These are phyloP conservation scores for Phaetusa simplex DNA, from an alignment of 2,113 vertebrate species.

Conservation along the genomic window DNA sequence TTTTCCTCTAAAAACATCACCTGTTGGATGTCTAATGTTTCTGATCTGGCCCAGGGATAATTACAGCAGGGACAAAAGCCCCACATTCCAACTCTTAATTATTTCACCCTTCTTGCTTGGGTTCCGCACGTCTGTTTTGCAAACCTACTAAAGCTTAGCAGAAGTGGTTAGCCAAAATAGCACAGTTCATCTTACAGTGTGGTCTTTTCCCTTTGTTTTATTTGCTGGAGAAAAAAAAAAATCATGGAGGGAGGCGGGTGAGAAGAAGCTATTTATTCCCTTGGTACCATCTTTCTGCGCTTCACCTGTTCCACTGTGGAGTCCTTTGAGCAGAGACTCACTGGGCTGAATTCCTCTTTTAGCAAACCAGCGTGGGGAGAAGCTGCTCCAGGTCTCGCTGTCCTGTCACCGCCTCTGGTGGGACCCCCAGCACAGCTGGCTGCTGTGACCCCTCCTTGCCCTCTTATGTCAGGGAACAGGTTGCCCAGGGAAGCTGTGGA, in stretches of 20 bases:
- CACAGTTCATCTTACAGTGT: not conserved
- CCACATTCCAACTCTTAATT: constrained; percentile 24
- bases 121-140: not conserved
- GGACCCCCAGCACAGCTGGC: not conserved
- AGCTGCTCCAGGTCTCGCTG: not conserved
- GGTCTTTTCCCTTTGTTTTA: not conserved
- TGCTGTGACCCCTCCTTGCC: not conserved
- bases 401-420: fast-evolving
- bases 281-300: not conserved
- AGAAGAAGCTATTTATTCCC: not conserved
- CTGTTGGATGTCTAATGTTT: constrained; percentile 42
- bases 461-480: too few species aligned
- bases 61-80: constrained; percentile 28
- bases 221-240: not conserved
- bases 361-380: not conserved
- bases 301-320: not conserved
- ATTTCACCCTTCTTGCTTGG: not conserved
- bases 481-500: too few species aligned
- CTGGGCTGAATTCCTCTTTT: not conserved
- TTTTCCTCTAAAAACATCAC: constrained; percentile 36
- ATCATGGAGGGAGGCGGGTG: not conserved
- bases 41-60: constrained; percentile 22
- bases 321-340: not conserved
- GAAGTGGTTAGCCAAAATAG: not conserved
- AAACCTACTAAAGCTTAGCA: not conserved